A percentile compares a stretch with the other conserved stretches of the same genome.
These are phyloP conservation scores for Mesitornis unicolor DNA, from an alignment of 2,113 vertebrate genomes.

Conservation along the genomic window DNA sequence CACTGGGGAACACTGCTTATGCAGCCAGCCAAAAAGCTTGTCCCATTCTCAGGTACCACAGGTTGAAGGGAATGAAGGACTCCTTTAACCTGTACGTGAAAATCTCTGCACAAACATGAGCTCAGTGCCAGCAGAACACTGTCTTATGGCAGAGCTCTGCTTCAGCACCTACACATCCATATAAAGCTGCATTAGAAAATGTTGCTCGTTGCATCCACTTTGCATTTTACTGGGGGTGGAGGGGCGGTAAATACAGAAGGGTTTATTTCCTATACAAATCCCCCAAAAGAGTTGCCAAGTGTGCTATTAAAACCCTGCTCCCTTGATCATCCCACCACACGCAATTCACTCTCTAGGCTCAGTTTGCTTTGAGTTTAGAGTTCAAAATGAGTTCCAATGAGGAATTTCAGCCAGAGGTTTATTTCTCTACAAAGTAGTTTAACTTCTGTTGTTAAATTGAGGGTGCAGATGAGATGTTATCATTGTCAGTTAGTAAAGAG, in stretches of 20 bases:
- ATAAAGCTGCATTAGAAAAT: neutral
- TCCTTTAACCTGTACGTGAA: neutral
- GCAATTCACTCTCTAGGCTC: neutral
- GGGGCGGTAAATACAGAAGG: neutral
- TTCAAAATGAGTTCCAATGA: neutral
- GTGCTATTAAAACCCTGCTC: neutral
- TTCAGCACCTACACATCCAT: neutral
- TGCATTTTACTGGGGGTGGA: neutral
- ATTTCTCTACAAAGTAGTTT: neutral
- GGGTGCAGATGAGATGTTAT: neutral
- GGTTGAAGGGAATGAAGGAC: neutral
- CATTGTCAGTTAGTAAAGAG: neutral
- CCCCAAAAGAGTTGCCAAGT: neutral
- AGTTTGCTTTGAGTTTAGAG: neutral
- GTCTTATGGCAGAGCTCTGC: neutral
- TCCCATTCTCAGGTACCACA: neutral
- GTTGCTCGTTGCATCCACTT: neutral
- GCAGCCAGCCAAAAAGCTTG: neutral
- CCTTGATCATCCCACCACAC: neutral
- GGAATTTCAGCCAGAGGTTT: neutral
- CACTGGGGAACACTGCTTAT: neutral
- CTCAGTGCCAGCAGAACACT: neutral
- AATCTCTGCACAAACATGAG: neutral
- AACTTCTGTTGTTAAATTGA: neutral
- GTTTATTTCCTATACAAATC: neutral